phyloP scores from a whole-genome alignment of 2,888 invertebrate genomes.

The Trachelus stipa region DNA sequence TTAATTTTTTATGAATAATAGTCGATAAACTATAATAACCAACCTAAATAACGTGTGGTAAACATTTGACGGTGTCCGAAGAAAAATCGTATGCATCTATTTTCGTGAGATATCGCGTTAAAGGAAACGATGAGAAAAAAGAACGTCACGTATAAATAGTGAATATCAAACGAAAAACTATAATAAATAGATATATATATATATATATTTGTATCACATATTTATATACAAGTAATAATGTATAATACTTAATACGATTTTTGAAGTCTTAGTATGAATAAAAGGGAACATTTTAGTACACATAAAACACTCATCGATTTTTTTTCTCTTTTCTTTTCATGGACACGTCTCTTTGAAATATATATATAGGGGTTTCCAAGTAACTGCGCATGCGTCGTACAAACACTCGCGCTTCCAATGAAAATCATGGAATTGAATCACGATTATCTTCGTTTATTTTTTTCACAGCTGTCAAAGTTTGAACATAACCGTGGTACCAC shows the following conservation, averaged over 20 bases:
- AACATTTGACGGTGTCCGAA: background rate
- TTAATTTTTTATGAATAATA: background rate
- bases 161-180: conserved; percentile 2
- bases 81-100: background rate
- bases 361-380: conserved; percentile 12
- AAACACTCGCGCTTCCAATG: background rate
- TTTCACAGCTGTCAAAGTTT: background rate
- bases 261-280: conserved; percentile 56
- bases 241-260: conserved; percentile 52
- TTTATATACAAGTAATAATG: conserved; percentile 54
- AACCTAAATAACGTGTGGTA: background rate
- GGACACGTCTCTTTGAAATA: conserved; percentile 43
- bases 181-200: conserved; percentile 44
- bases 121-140: background rate
- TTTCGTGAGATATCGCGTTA: background rate
- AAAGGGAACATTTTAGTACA: conserved; percentile 58
- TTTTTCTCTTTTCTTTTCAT: conserved; percentile 32
- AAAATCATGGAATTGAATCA: background rate
- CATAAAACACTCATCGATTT: conserved; percentile 55
- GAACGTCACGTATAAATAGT: conserved; percentile 1
- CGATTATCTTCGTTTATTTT: background rate
- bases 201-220: conserved; percentile 51
- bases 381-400: background rate
- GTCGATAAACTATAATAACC: background rate
- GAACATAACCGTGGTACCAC: background rate